phyloP scores from a whole-genome alignment of 1,140 invertebrate species.

The Pinna nobilis region DNA sequence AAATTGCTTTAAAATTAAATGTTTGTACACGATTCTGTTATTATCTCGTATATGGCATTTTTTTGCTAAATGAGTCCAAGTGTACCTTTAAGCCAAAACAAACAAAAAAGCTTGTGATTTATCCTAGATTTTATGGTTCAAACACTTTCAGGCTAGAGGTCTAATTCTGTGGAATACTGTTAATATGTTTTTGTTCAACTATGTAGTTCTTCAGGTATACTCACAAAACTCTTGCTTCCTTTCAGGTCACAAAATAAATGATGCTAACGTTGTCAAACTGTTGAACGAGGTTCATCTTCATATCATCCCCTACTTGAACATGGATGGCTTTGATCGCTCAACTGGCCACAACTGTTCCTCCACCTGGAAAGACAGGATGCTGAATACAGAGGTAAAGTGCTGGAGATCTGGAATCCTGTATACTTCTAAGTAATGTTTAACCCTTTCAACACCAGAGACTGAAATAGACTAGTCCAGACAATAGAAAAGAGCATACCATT shows the following conservation, averaged over 20 bases:
- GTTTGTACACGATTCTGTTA: too few species aligned
- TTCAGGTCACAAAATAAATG: constrained; percentile 78
- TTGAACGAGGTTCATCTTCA: constrained; percentile 93
- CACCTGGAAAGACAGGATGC: background rate
- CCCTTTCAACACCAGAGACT: too few species aligned
- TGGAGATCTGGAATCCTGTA: background rate
- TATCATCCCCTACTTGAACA: constrained; percentile 86
- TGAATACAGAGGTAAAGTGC: background rate
- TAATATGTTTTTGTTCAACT: too few species aligned
- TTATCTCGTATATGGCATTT: too few species aligned
- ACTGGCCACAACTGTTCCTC: background rate
- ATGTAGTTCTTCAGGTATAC: too few species aligned
- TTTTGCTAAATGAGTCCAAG: too few species aligned
- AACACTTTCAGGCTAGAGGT: too few species aligned
- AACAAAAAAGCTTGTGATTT: background rate
- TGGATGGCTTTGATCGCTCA: constrained; percentile 88
- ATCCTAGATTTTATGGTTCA: background rate
- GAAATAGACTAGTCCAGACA: too few species aligned
- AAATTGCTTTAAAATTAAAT: too few species aligned
- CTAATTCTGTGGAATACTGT: too few species aligned
- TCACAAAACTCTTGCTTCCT: constrained; percentile 15
- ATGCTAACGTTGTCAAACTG: constrained; percentile 88
- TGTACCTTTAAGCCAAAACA: too few species aligned
- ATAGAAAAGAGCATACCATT: too few species aligned
- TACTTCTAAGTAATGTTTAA: background rate